Evolutionary conservation across 2,888 invertebrate genomes (phyloP), one percentile per base, ranked within the genome.

Genomic region (Crioceris asparagi): DNA sequence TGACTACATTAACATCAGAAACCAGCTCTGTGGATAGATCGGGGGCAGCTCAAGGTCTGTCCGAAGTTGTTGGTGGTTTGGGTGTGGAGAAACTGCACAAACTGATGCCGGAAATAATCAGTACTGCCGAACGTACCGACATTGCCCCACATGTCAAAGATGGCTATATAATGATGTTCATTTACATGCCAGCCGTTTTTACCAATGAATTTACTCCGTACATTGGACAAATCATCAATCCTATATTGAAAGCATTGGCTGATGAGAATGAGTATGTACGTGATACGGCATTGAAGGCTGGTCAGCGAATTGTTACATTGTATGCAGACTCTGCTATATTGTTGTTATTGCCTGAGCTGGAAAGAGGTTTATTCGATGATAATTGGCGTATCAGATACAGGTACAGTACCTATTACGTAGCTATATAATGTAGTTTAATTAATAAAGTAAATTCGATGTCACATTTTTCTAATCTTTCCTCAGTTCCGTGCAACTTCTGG

Each of bases 131-230:
- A 61, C 75, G 93, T 41, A 79, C 82, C 1, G 92, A 93, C 62
- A 88, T 92, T 53, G 88, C 92, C 4, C 88, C 98, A 1, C 92
- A 94, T 65, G 96, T 98, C 2, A 90, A 97, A 57, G 98, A 98
- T 68, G 98, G 98, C 29, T 99, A 99, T 69, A 94, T 99, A 44
- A 94, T 98, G 92, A 92, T 98, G 91, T 99, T 96, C 65, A 97
- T 98, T 57, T 99, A 97, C 68, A 87, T 98, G 82, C 98, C 98
- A 2, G 83, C 84, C 42, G 93, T 94, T 8, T 97, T 99, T 68
- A 91, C 90, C 4, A 80, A 83, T 46, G 90, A 92, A 60, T 99
- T 99, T 67, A 83, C 87, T 1, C 88, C 87, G 0, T 99, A 96
- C 67, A 65, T 65, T 29, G 64, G 94, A 0, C 88, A 90, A 61